A percentile compares a stretch with the other conserved stretches of the same genome.
Evolutionary conservation across 1,140 invertebrate species (phyloP).

Genomic region (Aphaenogaster floridana): DNA sequence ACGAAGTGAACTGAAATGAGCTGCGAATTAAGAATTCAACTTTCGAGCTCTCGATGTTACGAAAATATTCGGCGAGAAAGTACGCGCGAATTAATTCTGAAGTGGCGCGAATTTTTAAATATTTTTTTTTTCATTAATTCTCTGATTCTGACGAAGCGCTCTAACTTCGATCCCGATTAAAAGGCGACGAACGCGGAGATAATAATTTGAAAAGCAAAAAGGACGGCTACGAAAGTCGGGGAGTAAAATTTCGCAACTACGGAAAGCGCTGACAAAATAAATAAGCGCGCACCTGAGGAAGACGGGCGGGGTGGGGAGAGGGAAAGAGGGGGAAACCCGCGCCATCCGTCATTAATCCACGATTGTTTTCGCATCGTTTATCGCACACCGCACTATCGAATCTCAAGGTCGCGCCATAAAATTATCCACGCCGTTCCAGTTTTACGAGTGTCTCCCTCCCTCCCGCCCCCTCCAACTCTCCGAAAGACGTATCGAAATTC

Average conservation of each 20-base stretch:
- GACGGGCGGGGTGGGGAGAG: not conserved
- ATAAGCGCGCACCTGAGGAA: not conserved
- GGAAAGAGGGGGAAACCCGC: too few species aligned
- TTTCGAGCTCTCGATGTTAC: not conserved
- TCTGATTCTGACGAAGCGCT: not conserved
- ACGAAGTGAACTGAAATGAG: not conserved
- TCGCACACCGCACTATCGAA: slow-evolving; percentile 21
- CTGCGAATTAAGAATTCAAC: not conserved
- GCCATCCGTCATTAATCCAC: not conserved
- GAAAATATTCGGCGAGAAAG: not conserved
- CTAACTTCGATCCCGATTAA: not conserved
- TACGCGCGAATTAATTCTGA: not conserved
- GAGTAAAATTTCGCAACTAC: not conserved
- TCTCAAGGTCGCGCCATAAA: slow-evolving; percentile 54
- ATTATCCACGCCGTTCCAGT: slow-evolving; percentile 53
- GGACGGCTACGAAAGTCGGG: not conserved
- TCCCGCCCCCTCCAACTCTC: not conserved
- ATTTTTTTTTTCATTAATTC: not conserved
- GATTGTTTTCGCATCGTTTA: slow-evolving; percentile 25
- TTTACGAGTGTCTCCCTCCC: slow-evolving; percentile 36
- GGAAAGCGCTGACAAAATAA: not conserved
- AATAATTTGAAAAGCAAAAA: not conserved
- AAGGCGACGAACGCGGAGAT: not conserved
- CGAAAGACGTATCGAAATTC: not conserved
- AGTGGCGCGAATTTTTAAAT: not conserved